phyloP scores from a whole-genome alignment of 2,888 invertebrate genomes.

The Flexamia atlantica region DNA sequence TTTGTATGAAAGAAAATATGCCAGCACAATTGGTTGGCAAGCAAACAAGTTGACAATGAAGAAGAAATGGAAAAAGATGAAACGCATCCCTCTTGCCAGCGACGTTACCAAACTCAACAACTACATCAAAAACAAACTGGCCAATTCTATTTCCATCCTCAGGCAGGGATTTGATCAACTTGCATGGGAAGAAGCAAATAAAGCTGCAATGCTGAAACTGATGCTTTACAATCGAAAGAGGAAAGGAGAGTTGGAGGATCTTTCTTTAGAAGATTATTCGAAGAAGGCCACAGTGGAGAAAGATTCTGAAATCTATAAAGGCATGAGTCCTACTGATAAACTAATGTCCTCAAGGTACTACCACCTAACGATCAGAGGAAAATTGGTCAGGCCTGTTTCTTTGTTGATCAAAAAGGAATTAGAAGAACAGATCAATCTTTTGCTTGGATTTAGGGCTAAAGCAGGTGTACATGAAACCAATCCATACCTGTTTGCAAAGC shows the following conservation, averaged over 20 bases:
- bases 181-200: neutral
- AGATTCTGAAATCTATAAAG: constrained; percentile 9
- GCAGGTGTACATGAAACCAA: neutral
- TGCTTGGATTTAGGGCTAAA: neutral
- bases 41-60: neutral
- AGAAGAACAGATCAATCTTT: neutral
- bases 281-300: neutral
- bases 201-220: neutral
- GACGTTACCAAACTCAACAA: neutral
- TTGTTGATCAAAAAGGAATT: neutral
- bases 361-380: neutral
- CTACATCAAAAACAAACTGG: neutral
- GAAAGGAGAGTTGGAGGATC: neutral
- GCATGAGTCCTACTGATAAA: neutral
- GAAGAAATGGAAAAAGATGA: neutral
- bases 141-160: neutral
- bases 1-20: neutral
- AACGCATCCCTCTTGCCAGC: neutral
- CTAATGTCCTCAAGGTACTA: neutral
- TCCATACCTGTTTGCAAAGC: neutral
- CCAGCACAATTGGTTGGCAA: neutral
- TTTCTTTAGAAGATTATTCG: neutral
- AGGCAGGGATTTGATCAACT: neutral
- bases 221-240: neutral
- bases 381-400: neutral